Conservation (phyloP, 2,797 vertebrate genomes). For the Onychomys torridus region DNA sequence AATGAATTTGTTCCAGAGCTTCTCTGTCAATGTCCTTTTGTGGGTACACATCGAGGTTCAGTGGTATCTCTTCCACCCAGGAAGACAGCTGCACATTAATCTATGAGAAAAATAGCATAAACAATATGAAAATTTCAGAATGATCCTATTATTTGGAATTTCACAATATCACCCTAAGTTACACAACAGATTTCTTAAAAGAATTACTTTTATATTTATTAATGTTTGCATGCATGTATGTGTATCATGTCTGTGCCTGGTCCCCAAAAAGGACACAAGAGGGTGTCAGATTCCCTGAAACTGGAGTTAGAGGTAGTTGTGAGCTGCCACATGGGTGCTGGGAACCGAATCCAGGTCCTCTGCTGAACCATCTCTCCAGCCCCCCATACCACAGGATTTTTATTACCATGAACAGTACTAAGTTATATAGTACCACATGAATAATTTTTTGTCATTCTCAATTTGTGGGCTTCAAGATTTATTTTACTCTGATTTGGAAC, state of each 20-base stretch:
- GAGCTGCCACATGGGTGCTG: background rate
- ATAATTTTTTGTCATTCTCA: constrained; percentile 18
- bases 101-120: constrained; percentile 85
- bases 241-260: background rate
- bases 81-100: constrained; percentile 85
- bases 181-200: background rate
- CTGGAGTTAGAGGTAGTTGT: background rate
- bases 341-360: background rate
- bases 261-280: background rate
- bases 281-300: background rate
- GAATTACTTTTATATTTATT: background rate
- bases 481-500: constrained; percentile 55
- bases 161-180: background rate
- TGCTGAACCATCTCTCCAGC: background rate
- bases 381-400: background rate
- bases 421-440: background rate
- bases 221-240: background rate
- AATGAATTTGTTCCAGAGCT: constrained; percentile 93
- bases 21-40: constrained; percentile 90
- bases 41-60: constrained; percentile 89
- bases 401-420: background rate
- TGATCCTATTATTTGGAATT: constrained; percentile 18
- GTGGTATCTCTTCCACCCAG: constrained; percentile 93
- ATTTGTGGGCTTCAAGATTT: constrained; percentile 1
- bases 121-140: constrained; percentile 50